These are phyloP conservation scores for Drosophila neotestacea DNA, from an alignment of 2,888 invertebrate species.

Conservation along the genomic window DNA sequence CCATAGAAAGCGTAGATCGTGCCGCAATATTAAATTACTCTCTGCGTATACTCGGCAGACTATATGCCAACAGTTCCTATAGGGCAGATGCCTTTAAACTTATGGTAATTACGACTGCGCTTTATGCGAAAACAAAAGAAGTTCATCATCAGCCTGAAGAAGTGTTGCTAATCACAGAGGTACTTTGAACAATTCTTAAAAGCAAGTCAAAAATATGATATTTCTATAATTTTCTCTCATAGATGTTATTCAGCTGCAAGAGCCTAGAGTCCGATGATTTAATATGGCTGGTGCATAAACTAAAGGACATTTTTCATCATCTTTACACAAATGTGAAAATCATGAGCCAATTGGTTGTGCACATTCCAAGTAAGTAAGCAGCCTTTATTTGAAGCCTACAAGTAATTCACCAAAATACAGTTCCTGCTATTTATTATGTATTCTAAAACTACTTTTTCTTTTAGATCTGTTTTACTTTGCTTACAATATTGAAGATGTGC, in stretches of 20 bases:
- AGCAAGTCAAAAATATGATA: neutral
- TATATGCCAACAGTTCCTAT: conserved; percentile 73
- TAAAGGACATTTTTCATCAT: conserved; percentile 75
- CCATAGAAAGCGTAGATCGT: conserved; percentile 52
- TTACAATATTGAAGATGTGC: conserved; percentile 49
- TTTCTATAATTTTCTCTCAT: neutral
- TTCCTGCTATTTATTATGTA: no score
- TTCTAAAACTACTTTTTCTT: neutral
- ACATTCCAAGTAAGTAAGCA: conserved; percentile 74
- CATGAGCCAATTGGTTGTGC: conserved; percentile 71
- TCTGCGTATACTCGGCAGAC: conserved; percentile 66
- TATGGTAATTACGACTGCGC: conserved; percentile 27
- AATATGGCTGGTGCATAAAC: conserved; percentile 74
- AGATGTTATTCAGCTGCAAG: conserved; percentile 81
- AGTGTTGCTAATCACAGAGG: conserved; percentile 73
- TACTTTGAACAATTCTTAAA: conserved; percentile 31
- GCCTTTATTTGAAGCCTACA: no score
- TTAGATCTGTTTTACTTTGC: conserved; percentile 76
- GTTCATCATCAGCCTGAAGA: conserved; percentile 14
- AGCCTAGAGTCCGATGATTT: conserved; percentile 49
- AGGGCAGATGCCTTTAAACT: conserved; percentile 70
- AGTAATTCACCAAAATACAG: no score
- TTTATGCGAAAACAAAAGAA: conserved; percentile 3
- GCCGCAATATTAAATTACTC: conserved; percentile 47
- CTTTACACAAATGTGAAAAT: conserved; percentile 74